Evolutionary conservation across 2,888 invertebrate species (phyloP), one percentile per base, ranked within the genome.

Genomic region (Syritta pipiens): DNA sequence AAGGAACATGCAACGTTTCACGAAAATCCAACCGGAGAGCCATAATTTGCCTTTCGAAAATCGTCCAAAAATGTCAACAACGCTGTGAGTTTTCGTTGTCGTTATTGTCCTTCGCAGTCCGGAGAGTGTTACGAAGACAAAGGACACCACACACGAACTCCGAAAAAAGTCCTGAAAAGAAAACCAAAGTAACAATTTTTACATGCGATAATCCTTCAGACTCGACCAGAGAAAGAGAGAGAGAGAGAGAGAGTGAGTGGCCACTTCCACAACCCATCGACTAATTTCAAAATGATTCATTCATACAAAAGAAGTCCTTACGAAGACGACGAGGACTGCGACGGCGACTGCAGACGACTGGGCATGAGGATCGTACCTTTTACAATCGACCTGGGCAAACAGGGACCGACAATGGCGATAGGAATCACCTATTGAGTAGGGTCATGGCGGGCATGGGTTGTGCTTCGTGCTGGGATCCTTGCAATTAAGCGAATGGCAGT

Each of bases 231-330:
- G n/a, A n/a, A n/a, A n/a, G n/a, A n/a, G n/a, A n/a, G n/a, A n/a
- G n/a, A n/a, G n/a, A n/a, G n/a, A n/a, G n/a, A n/a, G n/a, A 67
- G 55, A 20, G 24, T 17, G 77, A 68, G 67, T 79, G 49, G 57
- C 68, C 74, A 72, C 67, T 79, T 67, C 79, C 67, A 74, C 32
- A 62, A 60, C 74, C 74, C 74, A 74, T 79, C 67, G 79, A 74
- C 74, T 79, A 79, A 79, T 79, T 79, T 74, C 74, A 37, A 79
- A 79, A 79, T 79, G 79, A 74, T 62, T 79, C 79, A 79, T 79
- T 67, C 49, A 57, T 48, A 74, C 62, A 68, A 79, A 79, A 63
- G 57, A 57, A 62, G 22, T 48, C 49, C 67, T 62, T 46, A 20
- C 44, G 24, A 19, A 44, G 19, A 22, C 24, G 49, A 17, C 14